Evolutionary conservation across 2,797 vertebrate genomes (phyloP), one percentile per base, ranked within the genome.

Genomic region (Sciurus carolinensis): DNA sequence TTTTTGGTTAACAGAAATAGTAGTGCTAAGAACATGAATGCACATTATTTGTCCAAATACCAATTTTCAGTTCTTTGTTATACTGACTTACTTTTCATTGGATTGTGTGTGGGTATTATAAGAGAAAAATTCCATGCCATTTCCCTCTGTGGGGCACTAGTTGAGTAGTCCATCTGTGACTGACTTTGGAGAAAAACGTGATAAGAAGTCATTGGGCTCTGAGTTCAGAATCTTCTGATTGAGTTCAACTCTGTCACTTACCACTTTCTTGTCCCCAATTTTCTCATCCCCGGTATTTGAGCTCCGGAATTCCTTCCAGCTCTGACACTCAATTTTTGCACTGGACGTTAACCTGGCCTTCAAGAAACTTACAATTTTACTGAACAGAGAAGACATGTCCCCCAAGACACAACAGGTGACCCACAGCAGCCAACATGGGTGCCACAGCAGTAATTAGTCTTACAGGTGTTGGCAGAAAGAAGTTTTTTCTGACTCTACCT

Each of bases 401-500:
- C 47, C 44, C n/a, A 64, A 90, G 64, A 91, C 66, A 87, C 47
- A 67, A 77, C 0, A 62, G 54, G 30, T 80, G 90, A 67, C 26
- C 52, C 64, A 82, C 20, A 47, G 87, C 33, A 52, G 82, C 62
- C 36, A n/a, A 69, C 50, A 87, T 50, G 24, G 72, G 28, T 67
- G 14, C 82, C 91, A 69, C 44, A 93, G 39, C 59, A 44, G 47
- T 36, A 79, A 83, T 54, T 52, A 76, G 18, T 59, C 47, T 93
- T 59, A 44, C 28, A 20, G 59, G 64, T 84, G 33, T 93, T 82
- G 26, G 44, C 17, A 85, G 67, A 95, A 73, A 80, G 30, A 26
- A 69, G 47, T 62, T 89, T 92, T 52, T 76, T 95, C 54, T 95
- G 20, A 73, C 66, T 82, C 85, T 86, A 36, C 67, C 62, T 93